Evolutionary conservation across 2,797 vertebrate genomes (phyloP).

Genomic region (Diglossa cyanea): DNA sequence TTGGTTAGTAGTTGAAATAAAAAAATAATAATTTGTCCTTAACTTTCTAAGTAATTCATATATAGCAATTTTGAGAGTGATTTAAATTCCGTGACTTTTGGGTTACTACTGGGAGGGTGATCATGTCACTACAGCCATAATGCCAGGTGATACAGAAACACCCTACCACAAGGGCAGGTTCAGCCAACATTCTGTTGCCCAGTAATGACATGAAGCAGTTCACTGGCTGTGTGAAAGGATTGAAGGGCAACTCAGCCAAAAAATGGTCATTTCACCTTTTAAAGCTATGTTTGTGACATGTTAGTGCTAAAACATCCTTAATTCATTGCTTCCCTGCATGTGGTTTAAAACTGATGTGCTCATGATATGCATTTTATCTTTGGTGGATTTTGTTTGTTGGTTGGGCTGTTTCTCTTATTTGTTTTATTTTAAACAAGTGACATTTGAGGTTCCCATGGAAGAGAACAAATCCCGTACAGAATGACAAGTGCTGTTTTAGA

Average conservation of each 20-base stretch:
- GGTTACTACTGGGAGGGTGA: not conserved
- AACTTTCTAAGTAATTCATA: conserved; percentile 49
- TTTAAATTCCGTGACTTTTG: not conserved
- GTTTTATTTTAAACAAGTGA: not conserved
- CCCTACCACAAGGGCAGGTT: not conserved
- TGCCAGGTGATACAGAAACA: not conserved
- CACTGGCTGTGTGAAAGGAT: not conserved
- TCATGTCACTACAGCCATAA: not conserved
- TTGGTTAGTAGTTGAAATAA: conserved; percentile 61
- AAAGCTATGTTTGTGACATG: not conserved
- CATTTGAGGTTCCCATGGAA: not conserved
- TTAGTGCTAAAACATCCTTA: not conserved
- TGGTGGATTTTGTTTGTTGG: not conserved
- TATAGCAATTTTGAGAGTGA: not conserved
- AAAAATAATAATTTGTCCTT: conserved; percentile 29
- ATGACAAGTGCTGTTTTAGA: not conserved
- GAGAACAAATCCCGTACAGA: not conserved
- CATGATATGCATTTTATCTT: not conserved
- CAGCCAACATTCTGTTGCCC: not conserved
- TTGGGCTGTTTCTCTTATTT: not conserved
- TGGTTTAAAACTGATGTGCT: not conserved
- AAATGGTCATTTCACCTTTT: not conserved
- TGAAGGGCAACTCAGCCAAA: not conserved
- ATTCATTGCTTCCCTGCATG: not conserved
- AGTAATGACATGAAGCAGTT: not conserved